Conservation (phyloP, 2,113 vertebrate species). For the Salvelinus fontinalis region DNA sequence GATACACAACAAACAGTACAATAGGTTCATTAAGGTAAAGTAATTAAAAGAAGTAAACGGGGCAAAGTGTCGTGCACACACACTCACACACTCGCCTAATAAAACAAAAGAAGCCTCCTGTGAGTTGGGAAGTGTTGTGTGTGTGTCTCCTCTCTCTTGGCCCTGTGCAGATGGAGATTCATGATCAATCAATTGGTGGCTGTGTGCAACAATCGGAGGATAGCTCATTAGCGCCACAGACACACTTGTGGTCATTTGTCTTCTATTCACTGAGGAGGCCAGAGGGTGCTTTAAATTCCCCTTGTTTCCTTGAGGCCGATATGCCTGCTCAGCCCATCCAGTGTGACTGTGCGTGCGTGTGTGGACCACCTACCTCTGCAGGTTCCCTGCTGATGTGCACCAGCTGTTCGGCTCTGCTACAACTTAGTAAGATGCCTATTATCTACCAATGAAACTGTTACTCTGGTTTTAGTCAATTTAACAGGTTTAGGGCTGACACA, state of each 20-base stretch:
- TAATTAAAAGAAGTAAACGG: slow-evolving; percentile 55
- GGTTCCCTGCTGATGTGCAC: slow-evolving; percentile 50
- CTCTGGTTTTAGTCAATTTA: slow-evolving; percentile 41
- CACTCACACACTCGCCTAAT: slow-evolving; percentile 5
- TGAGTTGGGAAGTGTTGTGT: background rate
- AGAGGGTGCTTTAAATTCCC: slow-evolving; percentile 61
- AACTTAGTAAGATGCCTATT: slow-evolving; percentile 57
- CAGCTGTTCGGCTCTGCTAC: slow-evolving; percentile 58
- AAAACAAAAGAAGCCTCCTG: slow-evolving; percentile 31
- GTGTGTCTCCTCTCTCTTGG: slow-evolving; percentile 39
- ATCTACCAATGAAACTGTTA: slow-evolving; percentile 43
- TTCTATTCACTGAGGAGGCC: slow-evolving; percentile 62
- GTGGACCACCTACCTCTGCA: slow-evolving; percentile 47
- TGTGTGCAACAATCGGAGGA: slow-evolving; percentile 60
- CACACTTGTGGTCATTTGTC: slow-evolving; percentile 69
- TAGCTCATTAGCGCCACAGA: slow-evolving; percentile 62
- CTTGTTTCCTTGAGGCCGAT: slow-evolving; percentile 50
- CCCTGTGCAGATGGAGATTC: slow-evolving; percentile 48
- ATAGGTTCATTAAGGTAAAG: slow-evolving; percentile 63
- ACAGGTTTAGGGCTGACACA: no score
- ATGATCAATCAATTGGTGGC: slow-evolving; percentile 64
- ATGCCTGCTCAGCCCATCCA: slow-evolving; percentile 58
- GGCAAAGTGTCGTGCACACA: slow-evolving; percentile 5
- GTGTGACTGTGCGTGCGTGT: slow-evolving; percentile 21
- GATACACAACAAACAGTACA: slow-evolving; percentile 52